Conservation (phyloP, 2,888 invertebrate species). For the Papilio elwesi region DNA sequence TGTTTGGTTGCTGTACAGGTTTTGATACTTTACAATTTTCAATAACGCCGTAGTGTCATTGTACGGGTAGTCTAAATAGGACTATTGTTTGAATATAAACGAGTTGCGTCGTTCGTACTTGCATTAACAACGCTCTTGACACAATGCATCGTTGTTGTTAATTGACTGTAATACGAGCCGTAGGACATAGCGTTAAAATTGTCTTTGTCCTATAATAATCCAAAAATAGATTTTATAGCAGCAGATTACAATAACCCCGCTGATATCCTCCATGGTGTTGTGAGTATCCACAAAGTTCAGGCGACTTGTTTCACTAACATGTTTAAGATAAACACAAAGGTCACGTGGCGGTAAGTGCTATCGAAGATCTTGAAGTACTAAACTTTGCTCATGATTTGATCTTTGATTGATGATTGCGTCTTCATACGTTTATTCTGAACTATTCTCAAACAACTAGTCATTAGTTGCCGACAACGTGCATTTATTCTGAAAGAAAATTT, state of each 20-base stretch:
- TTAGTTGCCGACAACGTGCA: too few species aligned
- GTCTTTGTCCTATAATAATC: conserved; percentile 14
- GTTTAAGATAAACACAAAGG: too few species aligned
- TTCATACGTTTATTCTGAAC: too few species aligned
- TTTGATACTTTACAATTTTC: not conserved
- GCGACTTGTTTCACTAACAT: too few species aligned
- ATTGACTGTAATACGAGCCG: conserved; percentile 4
- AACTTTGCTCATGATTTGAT: too few species aligned
- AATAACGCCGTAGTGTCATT: not conserved
- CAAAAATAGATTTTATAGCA: conserved; percentile 17
- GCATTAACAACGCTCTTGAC: conserved; percentile 17
- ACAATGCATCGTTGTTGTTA: conserved; percentile 13
- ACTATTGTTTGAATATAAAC: not conserved
- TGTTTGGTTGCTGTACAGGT: not conserved
- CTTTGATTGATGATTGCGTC: too few species aligned
- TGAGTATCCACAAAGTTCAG: not conserved
- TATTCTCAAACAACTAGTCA: too few species aligned
- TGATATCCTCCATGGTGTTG: not conserved
- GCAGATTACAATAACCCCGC: not conserved
- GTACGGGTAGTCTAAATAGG: not conserved
- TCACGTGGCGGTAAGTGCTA: too few species aligned
- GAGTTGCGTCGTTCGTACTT: conserved; percentile 3
- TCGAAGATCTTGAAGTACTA: too few species aligned
- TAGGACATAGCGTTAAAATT: conserved; percentile 18
- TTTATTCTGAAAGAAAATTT: too few species aligned